Evolutionary conservation across 2,888 invertebrate species (phyloP).

Genomic region (Hedychridium roseum): DNA sequence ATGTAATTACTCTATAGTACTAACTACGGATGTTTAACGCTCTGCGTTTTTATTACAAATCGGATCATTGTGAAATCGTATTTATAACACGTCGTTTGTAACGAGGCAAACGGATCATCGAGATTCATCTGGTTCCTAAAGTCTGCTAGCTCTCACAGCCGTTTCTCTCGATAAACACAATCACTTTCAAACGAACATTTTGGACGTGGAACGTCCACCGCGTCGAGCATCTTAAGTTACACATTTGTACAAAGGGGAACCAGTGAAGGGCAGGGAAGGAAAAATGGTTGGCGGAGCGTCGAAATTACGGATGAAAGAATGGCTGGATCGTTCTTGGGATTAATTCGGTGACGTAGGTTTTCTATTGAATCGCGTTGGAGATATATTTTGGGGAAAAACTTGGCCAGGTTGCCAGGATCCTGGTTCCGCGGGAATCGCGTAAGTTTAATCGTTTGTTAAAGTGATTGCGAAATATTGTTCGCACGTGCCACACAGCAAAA

Average conservation of each 20-base stretch:
- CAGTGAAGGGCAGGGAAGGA: slow-evolving; percentile 17
- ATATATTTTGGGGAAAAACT: slow-evolving; percentile 21
- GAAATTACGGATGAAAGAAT: too few relatives aligned
- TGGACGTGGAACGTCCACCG: too few relatives aligned
- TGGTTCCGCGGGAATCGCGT: slow-evolving; percentile 6
- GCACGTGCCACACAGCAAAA: slow-evolving; percentile 45
- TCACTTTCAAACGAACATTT: too few relatives aligned
- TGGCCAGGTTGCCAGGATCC: slow-evolving; percentile 33
- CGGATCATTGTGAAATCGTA: too few relatives aligned
- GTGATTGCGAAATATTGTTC: slow-evolving; percentile 39
- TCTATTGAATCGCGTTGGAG: slow-evolving; percentile 4
- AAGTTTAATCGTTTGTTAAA: slow-evolving; percentile 42
- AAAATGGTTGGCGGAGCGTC: too few relatives aligned
- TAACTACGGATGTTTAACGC: slow-evolving; percentile 41
- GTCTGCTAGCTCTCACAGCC: too few relatives aligned
- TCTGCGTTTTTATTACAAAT: too few relatives aligned
- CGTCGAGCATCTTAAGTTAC: too few relatives aligned
- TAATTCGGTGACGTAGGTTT: slow-evolving; percentile 18
- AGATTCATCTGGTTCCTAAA: too few relatives aligned
- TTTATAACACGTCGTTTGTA: too few relatives aligned
- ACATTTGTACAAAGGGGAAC: slow-evolving; percentile 37
- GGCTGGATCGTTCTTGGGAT: slow-evolving; percentile 40
- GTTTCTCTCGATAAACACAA: too few relatives aligned
- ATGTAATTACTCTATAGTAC: slow-evolving; percentile 23
- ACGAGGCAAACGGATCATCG: too few relatives aligned